These are phyloP conservation scores for Agonopterix subpropinquella DNA, from an alignment of 2,888 invertebrate species.

Conservation along the genomic window DNA sequence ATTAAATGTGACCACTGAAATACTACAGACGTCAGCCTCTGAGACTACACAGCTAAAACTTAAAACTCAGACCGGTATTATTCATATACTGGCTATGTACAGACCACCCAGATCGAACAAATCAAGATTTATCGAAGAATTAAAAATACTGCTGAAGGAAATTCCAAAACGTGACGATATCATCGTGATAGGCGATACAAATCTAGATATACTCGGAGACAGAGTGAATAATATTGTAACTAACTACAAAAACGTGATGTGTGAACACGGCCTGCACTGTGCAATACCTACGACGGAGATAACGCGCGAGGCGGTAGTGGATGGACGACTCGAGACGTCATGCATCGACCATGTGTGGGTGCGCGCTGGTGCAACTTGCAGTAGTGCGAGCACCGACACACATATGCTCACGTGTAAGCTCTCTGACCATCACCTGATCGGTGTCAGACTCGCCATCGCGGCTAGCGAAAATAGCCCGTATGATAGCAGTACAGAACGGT, in stretches of 20 bases:
- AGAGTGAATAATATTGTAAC: conserved; percentile 1
- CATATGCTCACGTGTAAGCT: conserved; percentile 3
- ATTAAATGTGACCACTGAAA: neutral
- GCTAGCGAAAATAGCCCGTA: neutral
- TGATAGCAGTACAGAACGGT: neutral
- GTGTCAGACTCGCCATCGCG: neutral
- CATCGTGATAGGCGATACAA: conserved; percentile 3
- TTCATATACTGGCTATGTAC: conserved; percentile 2
- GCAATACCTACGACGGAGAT: neutral
- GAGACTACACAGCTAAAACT: neutral
- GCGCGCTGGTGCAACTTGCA: conserved; percentile 3
- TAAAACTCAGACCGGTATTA: neutral
- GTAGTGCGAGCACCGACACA: neutral
- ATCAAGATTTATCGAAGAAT: neutral
- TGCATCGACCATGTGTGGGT: conserved; percentile 11
- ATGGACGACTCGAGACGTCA: neutral
- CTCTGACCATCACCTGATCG: conserved; percentile 7
- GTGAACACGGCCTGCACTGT: conserved; percentile 1
- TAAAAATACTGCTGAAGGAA: neutral
- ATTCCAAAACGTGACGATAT: neutral
- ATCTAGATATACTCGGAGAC: neutral
- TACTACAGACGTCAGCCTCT: neutral
- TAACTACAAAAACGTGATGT: neutral
- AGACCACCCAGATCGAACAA: conserved; percentile 4
- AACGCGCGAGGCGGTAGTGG: neutral